phyloP scores from a whole-genome alignment of 2,113 vertebrate genomes.

The Prunella fulvescens region DNA sequence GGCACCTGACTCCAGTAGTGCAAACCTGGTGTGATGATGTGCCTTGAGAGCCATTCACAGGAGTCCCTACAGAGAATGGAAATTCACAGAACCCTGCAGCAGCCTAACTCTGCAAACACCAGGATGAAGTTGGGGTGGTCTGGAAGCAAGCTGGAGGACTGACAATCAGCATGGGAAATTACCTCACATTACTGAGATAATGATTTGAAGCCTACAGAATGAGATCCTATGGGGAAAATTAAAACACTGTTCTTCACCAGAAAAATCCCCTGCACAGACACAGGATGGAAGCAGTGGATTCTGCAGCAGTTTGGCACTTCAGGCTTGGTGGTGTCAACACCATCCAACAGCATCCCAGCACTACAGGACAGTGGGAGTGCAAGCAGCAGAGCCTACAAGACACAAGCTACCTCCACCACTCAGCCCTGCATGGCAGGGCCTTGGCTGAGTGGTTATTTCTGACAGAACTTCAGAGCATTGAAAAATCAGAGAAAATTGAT shows the following conservation, averaged over 20 bases:
- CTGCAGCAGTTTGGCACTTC: not conserved
- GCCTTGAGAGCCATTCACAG: not conserved
- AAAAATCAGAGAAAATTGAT: not conserved
- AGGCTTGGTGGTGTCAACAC: not conserved
- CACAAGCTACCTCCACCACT: not conserved
- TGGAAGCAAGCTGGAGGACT: not conserved
- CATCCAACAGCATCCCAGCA: rapidly evolving
- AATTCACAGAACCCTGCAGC: not conserved
- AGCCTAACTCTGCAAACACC: not conserved
- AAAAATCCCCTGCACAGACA: not conserved
- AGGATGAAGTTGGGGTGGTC: not conserved
- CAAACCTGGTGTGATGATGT: not conserved
- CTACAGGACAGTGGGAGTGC: not conserved
- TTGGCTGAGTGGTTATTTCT: not conserved
- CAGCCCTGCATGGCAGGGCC: not conserved
- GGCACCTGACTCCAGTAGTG: not conserved
- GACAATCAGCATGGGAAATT: not conserved
- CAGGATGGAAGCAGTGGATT: not conserved
- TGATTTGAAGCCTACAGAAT: not conserved
- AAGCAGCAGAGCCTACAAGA: not conserved
- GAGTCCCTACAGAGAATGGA: not conserved
- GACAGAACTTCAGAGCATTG: not conserved
- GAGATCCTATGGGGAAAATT: not conserved
- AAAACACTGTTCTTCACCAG: not conserved
- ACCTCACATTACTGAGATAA: not conserved